Conservation (phyloP, 2,113 vertebrate genomes). For the Microtus richardsoni region DNA sequence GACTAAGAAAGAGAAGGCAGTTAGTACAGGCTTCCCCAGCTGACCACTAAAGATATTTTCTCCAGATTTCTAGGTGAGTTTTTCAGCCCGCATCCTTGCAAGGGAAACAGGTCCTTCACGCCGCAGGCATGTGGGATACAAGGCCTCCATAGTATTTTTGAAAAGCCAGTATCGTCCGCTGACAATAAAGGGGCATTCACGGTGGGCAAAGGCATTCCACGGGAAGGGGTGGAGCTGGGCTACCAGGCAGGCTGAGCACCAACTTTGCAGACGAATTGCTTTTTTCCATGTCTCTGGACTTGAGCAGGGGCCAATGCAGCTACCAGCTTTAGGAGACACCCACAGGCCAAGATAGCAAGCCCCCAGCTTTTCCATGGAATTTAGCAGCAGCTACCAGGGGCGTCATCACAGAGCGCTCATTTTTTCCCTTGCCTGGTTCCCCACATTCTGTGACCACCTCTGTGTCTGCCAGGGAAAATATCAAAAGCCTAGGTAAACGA, state of each 20-base stretch:
- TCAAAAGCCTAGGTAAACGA: constrained; percentile 78
- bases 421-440: constrained; percentile 81
- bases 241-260: constrained; percentile 36
- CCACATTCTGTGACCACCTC: constrained; percentile 81
- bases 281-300: constrained; percentile 68
- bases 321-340: constrained; percentile 53
- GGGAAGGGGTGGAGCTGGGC: constrained; percentile 59
- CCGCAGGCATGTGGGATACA: constrained; percentile 78
- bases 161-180: constrained; percentile 60
- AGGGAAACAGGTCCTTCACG: constrained; percentile 57
- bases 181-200: constrained; percentile 81
- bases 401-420: constrained; percentile 60
- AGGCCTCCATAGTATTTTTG: constrained; percentile 69
- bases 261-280: constrained; percentile 62
- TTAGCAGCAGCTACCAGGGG: constrained; percentile 67
- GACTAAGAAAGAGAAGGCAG: background rate
- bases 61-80: constrained; percentile 66
- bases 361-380: constrained; percentile 78
- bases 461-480: constrained; percentile 78
- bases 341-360: constrained; percentile 55
- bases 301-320: constrained; percentile 56
- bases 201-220: constrained; percentile 19
- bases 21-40: background rate
- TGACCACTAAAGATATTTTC: constrained; percentile 67
- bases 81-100: constrained; percentile 71